Percentiles rank a stretch among this genome's conserved stretches.
Evolutionary conservation across 2,797 vertebrate genomes (phyloP).

Genomic region (Catamblyrhynchus diadema): DNA sequence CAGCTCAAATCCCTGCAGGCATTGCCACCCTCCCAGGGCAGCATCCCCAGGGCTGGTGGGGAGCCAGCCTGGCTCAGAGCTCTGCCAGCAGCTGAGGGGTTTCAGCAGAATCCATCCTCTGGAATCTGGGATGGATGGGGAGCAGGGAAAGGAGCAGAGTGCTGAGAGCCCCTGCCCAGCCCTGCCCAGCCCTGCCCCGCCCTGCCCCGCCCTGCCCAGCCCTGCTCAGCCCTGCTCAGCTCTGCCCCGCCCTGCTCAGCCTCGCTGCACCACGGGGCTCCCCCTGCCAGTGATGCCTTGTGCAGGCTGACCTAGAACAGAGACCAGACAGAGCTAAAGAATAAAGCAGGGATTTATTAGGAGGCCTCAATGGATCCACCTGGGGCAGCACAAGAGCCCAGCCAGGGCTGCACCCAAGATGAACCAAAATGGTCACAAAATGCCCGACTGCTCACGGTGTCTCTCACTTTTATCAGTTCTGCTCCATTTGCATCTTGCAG

Average conservation of each 20-base stretch:
- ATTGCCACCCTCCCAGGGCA: not conserved
- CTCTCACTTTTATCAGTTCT: not conserved
- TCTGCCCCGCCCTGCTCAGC: not conserved
- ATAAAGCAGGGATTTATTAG: not conserved
- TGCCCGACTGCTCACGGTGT: accelerated
- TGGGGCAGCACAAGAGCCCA: not conserved
- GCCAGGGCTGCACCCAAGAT: not conserved
- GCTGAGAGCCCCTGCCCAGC: not conserved
- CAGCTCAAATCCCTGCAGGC: not conserved
- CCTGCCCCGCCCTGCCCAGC: not conserved
- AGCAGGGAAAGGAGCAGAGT: not conserved
- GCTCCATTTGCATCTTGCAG: not conserved
- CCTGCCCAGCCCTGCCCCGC: not conserved
- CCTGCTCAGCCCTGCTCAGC: not conserved
- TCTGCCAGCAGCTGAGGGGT: not conserved
- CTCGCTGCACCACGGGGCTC: no score
- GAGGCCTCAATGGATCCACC: not conserved
- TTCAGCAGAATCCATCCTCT: not conserved
- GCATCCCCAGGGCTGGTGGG: not conserved
- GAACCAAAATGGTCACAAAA: not conserved
- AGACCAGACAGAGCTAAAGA: not conserved
- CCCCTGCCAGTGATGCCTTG: not conserved
- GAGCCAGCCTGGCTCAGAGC: not conserved
- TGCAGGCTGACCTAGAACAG: not conserved
- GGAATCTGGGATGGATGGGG: not conserved